Evolutionary conservation across 64 coral and sea anemone genomes (phyloP), one percentile per base, ranked within the genome.

Genomic region (Porites lutea): DNA sequence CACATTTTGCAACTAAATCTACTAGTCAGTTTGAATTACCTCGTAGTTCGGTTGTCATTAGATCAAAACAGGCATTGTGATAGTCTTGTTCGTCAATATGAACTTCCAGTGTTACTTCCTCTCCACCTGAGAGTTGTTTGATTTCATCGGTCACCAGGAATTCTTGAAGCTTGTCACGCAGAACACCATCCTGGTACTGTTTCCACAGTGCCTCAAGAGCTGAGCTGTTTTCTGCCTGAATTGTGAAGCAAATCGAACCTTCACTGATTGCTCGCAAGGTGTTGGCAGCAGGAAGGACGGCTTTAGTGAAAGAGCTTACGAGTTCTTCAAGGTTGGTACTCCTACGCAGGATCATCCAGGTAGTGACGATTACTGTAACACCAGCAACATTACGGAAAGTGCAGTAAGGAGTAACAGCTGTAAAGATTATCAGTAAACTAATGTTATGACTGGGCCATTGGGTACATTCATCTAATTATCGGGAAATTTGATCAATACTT

Each of bases 121-220:
- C 46, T 48, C 0, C 45, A 75, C 14, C 72, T 51, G 13, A 47
- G 45, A 75, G 44, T 75, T 50, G 72, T 51, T 16, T 75, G 72
- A 75, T 75, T 16, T 75, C 72, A 15, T 75, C 46, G 4, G 72
- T 75, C 45, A 75, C 43, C 8, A 75, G 45, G 37, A 75, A 75
- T 23, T 75, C 72, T 75, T 75, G 72, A 3, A 75, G 46, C 9
- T 49, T 49, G 19, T 23, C 51, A 15, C 18, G 44, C 48, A 75
- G 44, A 3, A 11, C n/a, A 3, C 72, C 72, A 0, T 75, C 72
- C 72, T 75, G 72, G 48, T 75, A 75, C 18, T 15, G 3, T 49
- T 75, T 18, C 72, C 72, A 75, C 4, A 75, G 23, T 15, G 12
- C 46, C 12, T 1, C 8, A 5, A 76, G 73, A 52, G 47, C 73